Evolutionary conservation across 2,888 invertebrate species (phyloP).

Genomic region (Ptilodon capucinus): DNA sequence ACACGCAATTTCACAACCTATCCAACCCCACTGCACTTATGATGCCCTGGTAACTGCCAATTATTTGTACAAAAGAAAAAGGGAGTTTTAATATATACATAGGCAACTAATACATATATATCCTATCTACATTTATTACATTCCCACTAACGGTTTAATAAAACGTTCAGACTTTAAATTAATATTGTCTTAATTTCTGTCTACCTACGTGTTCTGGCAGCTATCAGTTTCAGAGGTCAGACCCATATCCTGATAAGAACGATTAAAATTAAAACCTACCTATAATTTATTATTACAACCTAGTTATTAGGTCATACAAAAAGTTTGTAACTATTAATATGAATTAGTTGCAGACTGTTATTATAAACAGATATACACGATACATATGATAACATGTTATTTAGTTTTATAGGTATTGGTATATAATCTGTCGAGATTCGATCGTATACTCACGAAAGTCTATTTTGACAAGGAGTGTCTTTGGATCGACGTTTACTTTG

Average conservation of each 20-base stretch:
- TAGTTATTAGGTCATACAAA: slow-evolving; percentile 27
- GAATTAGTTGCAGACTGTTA: slow-evolving; percentile 31
- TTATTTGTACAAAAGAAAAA: slow-evolving; percentile 28
- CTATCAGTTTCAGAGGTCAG: slow-evolving; percentile 17
- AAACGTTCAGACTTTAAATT: background rate
- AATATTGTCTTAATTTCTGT: background rate
- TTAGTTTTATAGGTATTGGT: no score
- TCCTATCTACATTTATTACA: background rate
- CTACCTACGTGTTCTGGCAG: background rate
- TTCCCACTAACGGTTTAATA: background rate
- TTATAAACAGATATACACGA: no score
- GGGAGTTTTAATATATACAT: background rate
- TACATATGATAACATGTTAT: no score
- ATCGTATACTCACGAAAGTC: no score
- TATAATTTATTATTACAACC: slow-evolving; percentile 21
- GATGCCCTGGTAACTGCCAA: slow-evolving; percentile 55
- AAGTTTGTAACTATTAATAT: slow-evolving; percentile 33
- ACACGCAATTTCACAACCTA: slow-evolving; percentile 79
- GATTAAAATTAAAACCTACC: slow-evolving; percentile 25
- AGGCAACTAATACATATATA: background rate
- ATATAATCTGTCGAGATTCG: no score
- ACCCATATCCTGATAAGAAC: slow-evolving; percentile 28
- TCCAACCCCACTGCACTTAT: slow-evolving; percentile 55
- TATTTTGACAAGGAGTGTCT: no score
- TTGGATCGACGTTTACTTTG: no score